phyloP scores from a whole-genome alignment of 1,140 invertebrate genomes.

The Neodiprion virginianus region DNA sequence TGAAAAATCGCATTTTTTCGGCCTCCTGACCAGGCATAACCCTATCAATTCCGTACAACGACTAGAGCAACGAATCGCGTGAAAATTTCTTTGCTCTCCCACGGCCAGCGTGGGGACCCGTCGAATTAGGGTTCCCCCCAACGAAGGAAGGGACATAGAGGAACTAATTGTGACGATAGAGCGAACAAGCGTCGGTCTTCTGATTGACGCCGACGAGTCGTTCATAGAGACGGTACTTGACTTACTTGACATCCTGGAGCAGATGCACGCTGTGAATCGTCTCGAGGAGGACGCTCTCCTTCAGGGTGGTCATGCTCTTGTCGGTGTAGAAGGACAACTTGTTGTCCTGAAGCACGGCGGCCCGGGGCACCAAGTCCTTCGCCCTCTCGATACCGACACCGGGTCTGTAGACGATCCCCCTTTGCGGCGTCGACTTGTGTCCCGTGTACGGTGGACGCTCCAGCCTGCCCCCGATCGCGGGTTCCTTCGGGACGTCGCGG shows the following conservation, averaged over 20 bases:
- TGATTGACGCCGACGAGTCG: no score
- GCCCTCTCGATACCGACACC: slow-evolving; percentile 62
- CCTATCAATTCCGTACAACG: no score
- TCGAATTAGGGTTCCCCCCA: slow-evolving; percentile 43
- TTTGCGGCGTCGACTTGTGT: slow-evolving; percentile 39
- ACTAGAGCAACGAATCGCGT: no score
- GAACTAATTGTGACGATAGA: no score
- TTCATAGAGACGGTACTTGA: slow-evolving; percentile 9
- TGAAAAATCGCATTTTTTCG: no score
- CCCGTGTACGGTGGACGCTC: slow-evolving; percentile 40
- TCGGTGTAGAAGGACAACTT: slow-evolving; percentile 64
- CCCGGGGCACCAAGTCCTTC: slow-evolving; percentile 62
- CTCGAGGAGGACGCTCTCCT: slow-evolving; percentile 67
- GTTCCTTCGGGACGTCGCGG: slow-evolving; percentile 34
- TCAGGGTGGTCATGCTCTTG: slow-evolving; percentile 62
- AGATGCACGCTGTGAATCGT: slow-evolving; percentile 68
- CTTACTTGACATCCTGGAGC: slow-evolving; percentile 68
- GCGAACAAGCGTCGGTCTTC: no score
- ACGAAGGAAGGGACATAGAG: no score
- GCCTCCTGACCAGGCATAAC: no score
- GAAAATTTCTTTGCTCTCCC: slow-evolving; percentile 50
- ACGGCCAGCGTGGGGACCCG: slow-evolving; percentile 45
- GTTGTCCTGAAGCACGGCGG: slow-evolving; percentile 61
- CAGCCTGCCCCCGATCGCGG: slow-evolving; percentile 33
- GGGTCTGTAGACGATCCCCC: slow-evolving; percentile 52